A percentile compares a stretch with the other conserved stretches of the same genome.
phyloP scores from a whole-genome alignment of 1,140 invertebrate genomes.

The Drosophila kanapiae region DNA sequence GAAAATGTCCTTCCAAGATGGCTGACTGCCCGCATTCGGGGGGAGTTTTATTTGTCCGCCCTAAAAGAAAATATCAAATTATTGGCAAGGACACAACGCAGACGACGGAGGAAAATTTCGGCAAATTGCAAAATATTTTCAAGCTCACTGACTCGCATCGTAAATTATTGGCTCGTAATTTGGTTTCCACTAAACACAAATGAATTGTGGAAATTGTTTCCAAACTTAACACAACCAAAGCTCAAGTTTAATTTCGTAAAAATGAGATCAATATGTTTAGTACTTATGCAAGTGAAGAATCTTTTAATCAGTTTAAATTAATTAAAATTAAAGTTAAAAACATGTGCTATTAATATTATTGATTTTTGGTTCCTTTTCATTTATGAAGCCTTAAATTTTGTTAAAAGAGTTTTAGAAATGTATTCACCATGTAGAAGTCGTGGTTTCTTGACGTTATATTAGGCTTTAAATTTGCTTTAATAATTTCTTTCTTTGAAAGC shows the following conservation, averaged over 20 bases:
- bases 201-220: slow-evolving; percentile 27
- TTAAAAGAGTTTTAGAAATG: neutral
- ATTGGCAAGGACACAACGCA: slow-evolving; percentile 53
- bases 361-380: neutral
- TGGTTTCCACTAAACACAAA: slow-evolving; percentile 42
- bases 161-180: slow-evolving; percentile 64
- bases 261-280: neutral
- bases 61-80: slow-evolving; percentile 56
- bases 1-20: slow-evolving; percentile 67
- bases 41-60: slow-evolving; percentile 49
- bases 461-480: too few species aligned
- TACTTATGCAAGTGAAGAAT: neutral
- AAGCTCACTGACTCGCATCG: slow-evolving; percentile 69
- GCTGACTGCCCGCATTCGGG: slow-evolving; percentile 29
- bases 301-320: neutral
- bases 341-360: neutral
- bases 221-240: neutral
- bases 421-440: neutral
- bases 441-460: neutral
- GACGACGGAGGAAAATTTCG: slow-evolving; percentile 58
- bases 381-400: neutral
- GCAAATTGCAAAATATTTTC: slow-evolving; percentile 77
- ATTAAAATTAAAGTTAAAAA: too few species aligned
- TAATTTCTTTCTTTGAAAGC: too few species aligned
- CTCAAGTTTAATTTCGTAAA: neutral